Evolutionary conservation across 2,797 vertebrate genomes (phyloP).

Genomic region (Atherinosoma microstoma): DNA sequence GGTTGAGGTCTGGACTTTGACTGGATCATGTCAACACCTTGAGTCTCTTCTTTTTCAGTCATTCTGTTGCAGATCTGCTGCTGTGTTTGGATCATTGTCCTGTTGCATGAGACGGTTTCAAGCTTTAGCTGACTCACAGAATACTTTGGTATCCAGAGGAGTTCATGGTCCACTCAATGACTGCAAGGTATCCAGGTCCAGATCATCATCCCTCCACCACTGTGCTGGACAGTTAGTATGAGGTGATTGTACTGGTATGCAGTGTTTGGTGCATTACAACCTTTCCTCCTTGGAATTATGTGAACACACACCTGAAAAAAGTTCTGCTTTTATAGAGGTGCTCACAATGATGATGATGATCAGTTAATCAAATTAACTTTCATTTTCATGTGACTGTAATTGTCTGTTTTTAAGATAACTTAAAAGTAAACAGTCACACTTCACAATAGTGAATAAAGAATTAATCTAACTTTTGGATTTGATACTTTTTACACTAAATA

Average conservation of each 20-base stretch:
- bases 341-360: background rate
- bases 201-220: background rate
- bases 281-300: background rate
- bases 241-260: no score
- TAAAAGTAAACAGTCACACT: background rate
- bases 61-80: no score
- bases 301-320: background rate
- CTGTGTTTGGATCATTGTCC: no score
- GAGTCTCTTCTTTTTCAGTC: no score
- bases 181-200: no score
- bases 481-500: background rate
- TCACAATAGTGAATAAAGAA: background rate
- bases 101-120: no score
- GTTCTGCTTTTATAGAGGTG: background rate
- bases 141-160: no score
- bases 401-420: background rate
- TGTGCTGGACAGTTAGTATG: background rate
- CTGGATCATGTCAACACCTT: no score
- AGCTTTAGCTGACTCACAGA: no score
- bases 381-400: background rate
- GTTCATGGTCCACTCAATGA: no score
- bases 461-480: background rate
- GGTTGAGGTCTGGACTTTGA: no score
- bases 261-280: no score
- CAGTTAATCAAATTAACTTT: background rate